phyloP scores from a whole-genome alignment of 2,113 vertebrate species.

The Arizona elegans region DNA sequence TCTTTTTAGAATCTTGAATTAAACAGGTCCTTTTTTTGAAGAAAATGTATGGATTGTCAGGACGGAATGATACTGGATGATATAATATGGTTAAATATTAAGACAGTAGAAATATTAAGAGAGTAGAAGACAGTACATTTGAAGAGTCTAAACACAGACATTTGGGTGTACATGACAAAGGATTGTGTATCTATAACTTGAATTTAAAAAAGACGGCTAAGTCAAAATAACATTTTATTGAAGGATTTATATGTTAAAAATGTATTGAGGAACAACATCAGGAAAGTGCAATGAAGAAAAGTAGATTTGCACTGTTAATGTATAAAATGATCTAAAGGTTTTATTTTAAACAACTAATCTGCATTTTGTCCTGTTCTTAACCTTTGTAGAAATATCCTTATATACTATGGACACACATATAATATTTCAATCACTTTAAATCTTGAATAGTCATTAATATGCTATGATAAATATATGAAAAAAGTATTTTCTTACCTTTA shows the following conservation, averaged over 20 bases:
- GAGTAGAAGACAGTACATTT: not conserved
- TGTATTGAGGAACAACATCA: not conserved
- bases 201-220: not conserved
- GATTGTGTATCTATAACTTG: not conserved
- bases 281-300: not conserved
- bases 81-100: not conserved
- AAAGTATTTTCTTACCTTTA: slow-evolving; percentile 72
- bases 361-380: not conserved
- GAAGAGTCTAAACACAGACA: not conserved
- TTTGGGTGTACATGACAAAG: not conserved
- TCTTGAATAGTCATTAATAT: not conserved
- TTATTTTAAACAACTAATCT: not conserved
- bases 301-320: not conserved
- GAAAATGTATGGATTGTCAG: not conserved
- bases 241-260: not conserved
- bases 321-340: not conserved
- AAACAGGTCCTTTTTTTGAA: not conserved
- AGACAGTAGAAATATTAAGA: not conserved
- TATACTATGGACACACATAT: not conserved
- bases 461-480: not conserved
- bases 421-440: not conserved
- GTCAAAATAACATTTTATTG: not conserved
- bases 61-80: not conserved
- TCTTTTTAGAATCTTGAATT: not conserved
- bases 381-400: not conserved